phyloP scores from a whole-genome alignment of 2,888 invertebrate species.

The Philhelius pedissequus region DNA sequence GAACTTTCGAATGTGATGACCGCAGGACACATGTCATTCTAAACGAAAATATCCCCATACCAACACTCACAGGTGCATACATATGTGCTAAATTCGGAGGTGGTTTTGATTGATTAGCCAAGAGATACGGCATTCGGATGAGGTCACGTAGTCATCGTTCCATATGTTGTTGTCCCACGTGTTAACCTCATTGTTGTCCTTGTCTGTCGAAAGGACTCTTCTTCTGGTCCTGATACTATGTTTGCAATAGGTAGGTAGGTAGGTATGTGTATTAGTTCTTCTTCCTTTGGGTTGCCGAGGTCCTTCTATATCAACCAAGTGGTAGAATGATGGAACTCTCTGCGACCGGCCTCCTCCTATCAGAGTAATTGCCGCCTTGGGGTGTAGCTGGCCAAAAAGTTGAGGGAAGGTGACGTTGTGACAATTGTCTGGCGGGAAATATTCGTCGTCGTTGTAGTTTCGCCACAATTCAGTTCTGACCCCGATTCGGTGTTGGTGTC shows the following conservation, averaged over 20 bases:
- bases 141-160: background rate
- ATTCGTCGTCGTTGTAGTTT: slow-evolving; percentile 21
- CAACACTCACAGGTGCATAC: slow-evolving; percentile 9
- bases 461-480: slow-evolving; percentile 46
- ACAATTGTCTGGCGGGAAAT: slow-evolving; percentile 72
- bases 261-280: background rate
- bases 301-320: slow-evolving; percentile 59
- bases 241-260: slow-evolving; percentile 22
- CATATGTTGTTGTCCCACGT: slow-evolving; percentile 12
- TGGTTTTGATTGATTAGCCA: slow-evolving; percentile 59
- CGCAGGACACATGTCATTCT: slow-evolving; percentile 32
- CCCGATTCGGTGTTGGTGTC: slow-evolving; percentile 52
- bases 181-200: slow-evolving; percentile 35
- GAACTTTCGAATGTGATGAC: background rate
- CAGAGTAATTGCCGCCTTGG: slow-evolving; percentile 72
- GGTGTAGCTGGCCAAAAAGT: slow-evolving; percentile 71
- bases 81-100: slow-evolving; percentile 15
- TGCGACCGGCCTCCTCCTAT: slow-evolving; percentile 67
- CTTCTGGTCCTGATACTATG: slow-evolving; percentile 3
- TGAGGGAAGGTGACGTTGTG: slow-evolving; percentile 72
- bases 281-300: slow-evolving; percentile 11
- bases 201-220: slow-evolving; percentile 15
- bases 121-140: background rate
- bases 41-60: slow-evolving; percentile 18
- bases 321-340: slow-evolving; percentile 62